These are phyloP conservation scores for Myiozetetes cayanensis DNA, from an alignment of 2,113 vertebrate genomes.

Conservation along the genomic window DNA sequence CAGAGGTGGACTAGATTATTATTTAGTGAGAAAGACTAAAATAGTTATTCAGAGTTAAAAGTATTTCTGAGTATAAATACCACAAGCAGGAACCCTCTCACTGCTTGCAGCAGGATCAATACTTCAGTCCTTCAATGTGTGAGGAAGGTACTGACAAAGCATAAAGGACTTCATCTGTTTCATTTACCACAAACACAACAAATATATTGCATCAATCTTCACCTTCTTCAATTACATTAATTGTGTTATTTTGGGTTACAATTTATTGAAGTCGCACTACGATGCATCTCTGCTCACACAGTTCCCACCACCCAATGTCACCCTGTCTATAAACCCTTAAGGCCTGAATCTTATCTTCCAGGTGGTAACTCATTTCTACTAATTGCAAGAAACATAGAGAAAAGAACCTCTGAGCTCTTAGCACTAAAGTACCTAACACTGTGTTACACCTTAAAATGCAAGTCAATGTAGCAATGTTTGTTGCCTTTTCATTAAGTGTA, in stretches of 20 bases:
- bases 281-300: neutral
- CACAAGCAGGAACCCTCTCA: neutral
- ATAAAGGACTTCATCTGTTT: neutral
- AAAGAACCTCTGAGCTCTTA: neutral
- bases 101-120: neutral
- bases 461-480: neutral
- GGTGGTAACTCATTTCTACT: neutral
- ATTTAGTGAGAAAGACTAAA: neutral
- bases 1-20: neutral
- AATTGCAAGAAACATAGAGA: neutral
- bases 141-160: neutral
- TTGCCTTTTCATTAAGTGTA: neutral
- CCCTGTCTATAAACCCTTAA: neutral
- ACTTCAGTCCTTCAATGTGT: neutral
- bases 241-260: neutral
- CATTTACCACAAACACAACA: neutral
- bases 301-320: neutral
- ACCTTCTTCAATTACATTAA: neutral
- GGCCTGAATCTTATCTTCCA: neutral
- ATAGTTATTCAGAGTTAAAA: neutral
- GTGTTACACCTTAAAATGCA: neutral
- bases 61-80: neutral
- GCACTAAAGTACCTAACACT: neutral
- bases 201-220: neutral
- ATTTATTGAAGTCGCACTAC: neutral